Evolutionary conservation across 2,888 invertebrate species (phyloP).

Genomic region (Cephus rjabovi): DNA sequence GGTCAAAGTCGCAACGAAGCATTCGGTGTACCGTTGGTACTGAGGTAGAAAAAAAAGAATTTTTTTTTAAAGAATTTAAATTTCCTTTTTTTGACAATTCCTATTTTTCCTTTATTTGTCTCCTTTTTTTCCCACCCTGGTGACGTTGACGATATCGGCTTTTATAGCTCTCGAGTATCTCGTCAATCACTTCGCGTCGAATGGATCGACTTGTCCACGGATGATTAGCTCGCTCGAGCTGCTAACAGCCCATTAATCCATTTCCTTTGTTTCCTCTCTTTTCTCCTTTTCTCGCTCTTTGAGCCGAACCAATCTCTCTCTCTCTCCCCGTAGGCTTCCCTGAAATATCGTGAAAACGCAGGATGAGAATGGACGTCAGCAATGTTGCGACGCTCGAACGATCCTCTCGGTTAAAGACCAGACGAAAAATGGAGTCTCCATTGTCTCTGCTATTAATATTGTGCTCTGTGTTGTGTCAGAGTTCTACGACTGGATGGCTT

Average conservation of each 20-base stretch:
- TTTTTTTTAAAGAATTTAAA: neutral
- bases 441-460: neutral
- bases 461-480: slow-evolving; percentile 38
- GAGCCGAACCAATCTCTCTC: neutral
- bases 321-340: neutral
- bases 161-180: neutral
- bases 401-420: neutral
- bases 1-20: slow-evolving; percentile 19
- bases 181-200: neutral
- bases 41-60: slow-evolving; percentile 38
- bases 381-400: neutral
- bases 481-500: slow-evolving; percentile 69
- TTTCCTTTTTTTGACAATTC: neutral
- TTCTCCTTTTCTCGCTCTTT: neutral
- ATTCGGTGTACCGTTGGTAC: slow-evolving; percentile 39
- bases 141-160: neutral
- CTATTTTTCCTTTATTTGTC: neutral
- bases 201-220: neutral
- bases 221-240: neutral
- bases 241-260: neutral
- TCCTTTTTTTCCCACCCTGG: neutral
- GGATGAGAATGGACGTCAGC: neutral
- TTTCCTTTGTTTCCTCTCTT: neutral
- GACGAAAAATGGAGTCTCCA: neutral
- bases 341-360: neutral